Evolutionary conservation across 2,888 invertebrate species (phyloP).

Genomic region (Lobophora halterata): DNA sequence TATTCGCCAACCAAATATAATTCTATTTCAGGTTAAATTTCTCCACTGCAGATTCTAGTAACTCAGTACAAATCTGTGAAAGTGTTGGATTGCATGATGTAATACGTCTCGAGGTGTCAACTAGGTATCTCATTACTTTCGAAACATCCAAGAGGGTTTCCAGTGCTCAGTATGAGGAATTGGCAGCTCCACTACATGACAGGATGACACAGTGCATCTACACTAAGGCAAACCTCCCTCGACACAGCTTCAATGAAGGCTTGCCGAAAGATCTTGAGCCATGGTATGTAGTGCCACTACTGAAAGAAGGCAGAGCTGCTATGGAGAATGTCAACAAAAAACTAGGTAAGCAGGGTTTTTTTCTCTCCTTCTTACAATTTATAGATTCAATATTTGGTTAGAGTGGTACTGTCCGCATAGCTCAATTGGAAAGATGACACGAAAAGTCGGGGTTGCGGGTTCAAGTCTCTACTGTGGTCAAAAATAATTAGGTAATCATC

Average conservation of each 20-base stretch:
- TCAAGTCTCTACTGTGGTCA: no score
- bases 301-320: slow-evolving; percentile 87
- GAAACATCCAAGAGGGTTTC: slow-evolving; percentile 53
- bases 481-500: no score
- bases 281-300: slow-evolving; percentile 92
- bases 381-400: no score
- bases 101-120: slow-evolving; percentile 90
- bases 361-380: no score
- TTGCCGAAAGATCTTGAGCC: slow-evolving; percentile 83
- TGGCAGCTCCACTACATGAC: slow-evolving; percentile 88
- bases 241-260: slow-evolving; percentile 84
- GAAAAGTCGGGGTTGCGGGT: no score
- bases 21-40: slow-evolving; percentile 89
- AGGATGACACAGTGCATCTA: slow-evolving; percentile 97
- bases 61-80: slow-evolving; percentile 96
- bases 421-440: no score
- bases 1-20: no score
- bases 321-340: slow-evolving; percentile 89
- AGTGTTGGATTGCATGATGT: slow-evolving; percentile 89
- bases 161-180: slow-evolving; percentile 58
- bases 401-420: no score
- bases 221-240: slow-evolving; percentile 82
- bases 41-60: slow-evolving; percentile 97
- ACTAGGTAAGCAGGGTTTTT: slow-evolving; percentile 85
- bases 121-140: slow-evolving; percentile 85